Conservation (phyloP, 92 coral and sea anemone species). For the Chrysogorgia sp. region DNA sequence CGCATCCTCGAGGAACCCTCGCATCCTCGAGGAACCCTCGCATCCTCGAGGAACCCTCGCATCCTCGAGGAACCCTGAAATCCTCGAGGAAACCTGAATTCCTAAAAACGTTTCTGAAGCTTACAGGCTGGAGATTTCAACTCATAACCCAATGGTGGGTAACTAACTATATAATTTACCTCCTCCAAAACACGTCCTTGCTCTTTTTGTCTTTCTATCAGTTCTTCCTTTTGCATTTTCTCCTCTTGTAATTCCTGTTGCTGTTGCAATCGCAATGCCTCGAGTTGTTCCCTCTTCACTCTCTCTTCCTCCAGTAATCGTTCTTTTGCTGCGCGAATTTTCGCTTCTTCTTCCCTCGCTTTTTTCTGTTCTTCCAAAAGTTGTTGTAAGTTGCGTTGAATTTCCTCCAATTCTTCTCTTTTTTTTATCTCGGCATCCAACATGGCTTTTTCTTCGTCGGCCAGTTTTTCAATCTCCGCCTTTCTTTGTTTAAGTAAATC, state of each 20-base stretch:
- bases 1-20: too few species aligned
- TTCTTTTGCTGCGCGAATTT: slow-evolving; percentile 79
- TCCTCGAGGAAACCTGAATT: too few species aligned
- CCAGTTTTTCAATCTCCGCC: slow-evolving; percentile 82
- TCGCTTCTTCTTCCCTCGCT: slow-evolving; percentile 86
- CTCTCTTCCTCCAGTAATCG: slow-evolving; percentile 73
- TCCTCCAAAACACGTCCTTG: slow-evolving; percentile 84
- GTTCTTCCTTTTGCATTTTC: slow-evolving; percentile 48
- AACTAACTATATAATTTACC: slow-evolving; percentile 51
- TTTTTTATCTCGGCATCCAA: slow-evolving; percentile 78
- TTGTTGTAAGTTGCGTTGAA: slow-evolving; percentile 75
- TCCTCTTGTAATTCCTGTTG: slow-evolving; percentile 78
- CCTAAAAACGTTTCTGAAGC: too few species aligned
- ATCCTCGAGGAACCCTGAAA: too few species aligned
- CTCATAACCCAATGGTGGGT: too few species aligned
- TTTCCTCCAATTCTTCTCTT: slow-evolving; percentile 83
- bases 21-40: too few species aligned
- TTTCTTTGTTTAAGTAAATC: slow-evolving; percentile 76
- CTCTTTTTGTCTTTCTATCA: slow-evolving; percentile 77
- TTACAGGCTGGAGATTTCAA: not conserved
- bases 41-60: too few species aligned
- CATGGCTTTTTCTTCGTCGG: slow-evolving; percentile 76
- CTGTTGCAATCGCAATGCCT: slow-evolving; percentile 73
- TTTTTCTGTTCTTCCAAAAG: slow-evolving; percentile 76
- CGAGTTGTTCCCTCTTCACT: slow-evolving; percentile 79